These are phyloP conservation scores for Athalia circularis DNA, from an alignment of 2,888 invertebrate genomes.

Conservation along the genomic window DNA sequence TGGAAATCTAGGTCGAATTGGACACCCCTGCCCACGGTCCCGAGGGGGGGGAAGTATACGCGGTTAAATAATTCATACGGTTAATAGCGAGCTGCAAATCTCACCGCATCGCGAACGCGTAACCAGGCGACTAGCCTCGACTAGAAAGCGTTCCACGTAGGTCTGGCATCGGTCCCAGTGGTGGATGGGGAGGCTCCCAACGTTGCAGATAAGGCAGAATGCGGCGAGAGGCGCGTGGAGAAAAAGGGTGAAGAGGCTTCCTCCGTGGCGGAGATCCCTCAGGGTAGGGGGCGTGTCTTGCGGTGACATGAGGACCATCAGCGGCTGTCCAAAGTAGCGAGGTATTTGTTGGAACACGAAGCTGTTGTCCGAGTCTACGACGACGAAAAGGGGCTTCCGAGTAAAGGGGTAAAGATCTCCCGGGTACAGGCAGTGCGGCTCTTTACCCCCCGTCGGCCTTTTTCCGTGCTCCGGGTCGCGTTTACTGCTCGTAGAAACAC, in stretches of 20 bases:
- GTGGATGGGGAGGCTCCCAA: constrained; percentile 88
- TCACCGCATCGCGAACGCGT: constrained; percentile 89
- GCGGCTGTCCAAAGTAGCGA: constrained; percentile 93
- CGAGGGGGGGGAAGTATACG: no score
- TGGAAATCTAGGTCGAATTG: constrained; percentile 10
- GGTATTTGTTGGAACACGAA: constrained; percentile 94
- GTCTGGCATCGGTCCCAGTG: constrained; percentile 94
- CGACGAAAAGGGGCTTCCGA: constrained; percentile 92
- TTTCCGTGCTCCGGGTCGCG: constrained; percentile 81
- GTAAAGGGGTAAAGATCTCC: constrained; percentile 96
- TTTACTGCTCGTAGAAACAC: constrained; percentile 91
- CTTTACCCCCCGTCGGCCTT: constrained; percentile 77
- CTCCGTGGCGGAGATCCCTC: constrained; percentile 88
- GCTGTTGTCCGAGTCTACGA: constrained; percentile 97
- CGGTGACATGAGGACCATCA: constrained; percentile 95
- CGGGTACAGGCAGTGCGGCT: constrained; percentile 90
- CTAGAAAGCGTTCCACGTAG: constrained; percentile 91
- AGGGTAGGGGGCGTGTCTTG: constrained; percentile 91
- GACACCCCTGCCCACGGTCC: no score
- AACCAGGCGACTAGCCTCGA: constrained; percentile 90
- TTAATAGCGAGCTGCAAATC: constrained; percentile 57
- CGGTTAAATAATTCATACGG: no score
- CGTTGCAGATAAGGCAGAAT: constrained; percentile 93
- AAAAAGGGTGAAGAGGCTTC: constrained; percentile 95
- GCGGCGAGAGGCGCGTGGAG: constrained; percentile 95